Conservation (phyloP, 2,888 invertebrate species). For the Lithophane socia region DNA sequence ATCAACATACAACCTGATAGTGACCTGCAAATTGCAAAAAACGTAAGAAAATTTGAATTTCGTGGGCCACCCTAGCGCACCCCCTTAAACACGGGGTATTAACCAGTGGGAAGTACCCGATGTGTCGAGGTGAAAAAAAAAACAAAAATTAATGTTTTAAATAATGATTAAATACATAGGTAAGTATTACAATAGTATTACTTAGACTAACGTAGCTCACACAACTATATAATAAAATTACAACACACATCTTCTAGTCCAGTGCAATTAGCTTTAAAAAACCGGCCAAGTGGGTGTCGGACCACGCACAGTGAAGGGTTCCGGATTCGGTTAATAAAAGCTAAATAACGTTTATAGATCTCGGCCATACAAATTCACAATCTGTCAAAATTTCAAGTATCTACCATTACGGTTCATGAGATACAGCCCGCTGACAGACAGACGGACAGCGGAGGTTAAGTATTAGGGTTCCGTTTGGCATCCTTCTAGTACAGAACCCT, state of each 20-base stretch:
- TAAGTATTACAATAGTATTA: background rate
- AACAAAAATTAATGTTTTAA: background rate
- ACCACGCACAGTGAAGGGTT: background rate
- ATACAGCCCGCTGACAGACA: too few relatives aligned
- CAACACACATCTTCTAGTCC: background rate
- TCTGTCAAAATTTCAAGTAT: too few relatives aligned
- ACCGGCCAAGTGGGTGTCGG: background rate
- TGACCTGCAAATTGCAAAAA: too few relatives aligned
- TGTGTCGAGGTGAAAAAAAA: constrained; percentile 3
- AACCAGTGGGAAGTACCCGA: too few relatives aligned
- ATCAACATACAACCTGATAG: too few relatives aligned
- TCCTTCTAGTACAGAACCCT: too few relatives aligned
- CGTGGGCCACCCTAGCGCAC: too few relatives aligned
- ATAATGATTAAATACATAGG: background rate
- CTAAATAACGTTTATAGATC: background rate
- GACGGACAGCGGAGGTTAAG: too few relatives aligned
- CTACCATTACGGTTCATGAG: too few relatives aligned
- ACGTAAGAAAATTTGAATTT: too few relatives aligned
- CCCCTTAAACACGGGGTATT: too few relatives aligned
- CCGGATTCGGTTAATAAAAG: background rate
- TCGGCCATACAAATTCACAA: background rate
- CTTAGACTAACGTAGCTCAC: background rate
- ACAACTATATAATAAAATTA: background rate
- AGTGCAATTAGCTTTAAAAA: background rate
- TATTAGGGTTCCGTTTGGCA: too few relatives aligned